Evolutionary conservation across 1,140 invertebrate genomes (phyloP), one percentile per base, ranked within the genome.

Genomic region (Cotesia chilonis): DNA sequence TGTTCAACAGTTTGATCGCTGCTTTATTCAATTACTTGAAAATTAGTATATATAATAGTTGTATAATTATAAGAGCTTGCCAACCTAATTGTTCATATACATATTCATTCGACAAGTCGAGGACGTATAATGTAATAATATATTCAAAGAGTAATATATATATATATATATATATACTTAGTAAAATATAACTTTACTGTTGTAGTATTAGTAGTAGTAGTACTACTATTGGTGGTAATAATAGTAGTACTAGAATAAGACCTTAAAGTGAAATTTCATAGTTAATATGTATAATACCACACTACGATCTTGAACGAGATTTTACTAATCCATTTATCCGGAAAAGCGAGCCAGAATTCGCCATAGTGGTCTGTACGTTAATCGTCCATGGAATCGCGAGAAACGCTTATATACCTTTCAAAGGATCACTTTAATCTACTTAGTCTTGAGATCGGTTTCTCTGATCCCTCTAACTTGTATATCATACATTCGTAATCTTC

Each of bases 341-440:
- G 17, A 57, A 20, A 57, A 17, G 36, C 28, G 37, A 41, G 37
- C 63, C n/a, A 37, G 63, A 65, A 67, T 51, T 12, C 41, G 38
- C 51, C 51, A 51, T 28, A 9, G 38, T 41, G n/a, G 38, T 65
- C 28, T 55, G 14, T 35, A 55, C 51, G 14, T 68, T 68, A 68
- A 68, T 68, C 66, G 66, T 65, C 36, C 51, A 12, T 68, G 66
- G 20, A 68, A 68, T 68, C 20, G 66, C 9, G 41, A 66, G 38
- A 51, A 55, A 55, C 4, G 52, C 66, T 28, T 37, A 14, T 38
- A 9, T 41, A 47, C 59, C 28, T 14, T 65, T 14, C 63, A 28
- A 55, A 68, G 51, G 66, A 68, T 68, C 52, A 68, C 17, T 55
- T 52, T 68, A 68, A 68, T 68, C 66, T 68, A 54, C 66, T 68